Conservation (phyloP, 2,888 invertebrate genomes). For the Brassicogethes aeneus region DNA sequence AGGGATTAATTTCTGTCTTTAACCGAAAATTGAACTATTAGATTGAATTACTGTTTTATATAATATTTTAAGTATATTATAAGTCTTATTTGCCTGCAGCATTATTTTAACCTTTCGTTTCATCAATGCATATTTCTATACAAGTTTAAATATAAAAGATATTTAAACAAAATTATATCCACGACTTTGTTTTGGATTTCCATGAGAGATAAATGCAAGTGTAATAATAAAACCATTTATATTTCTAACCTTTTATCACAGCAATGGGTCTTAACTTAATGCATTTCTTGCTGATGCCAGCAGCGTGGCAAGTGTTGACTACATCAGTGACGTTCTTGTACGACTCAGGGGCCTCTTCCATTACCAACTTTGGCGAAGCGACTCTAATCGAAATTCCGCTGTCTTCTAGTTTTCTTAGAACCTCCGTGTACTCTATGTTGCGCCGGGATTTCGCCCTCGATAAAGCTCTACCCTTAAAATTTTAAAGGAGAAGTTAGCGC, state of each 20-base stretch:
- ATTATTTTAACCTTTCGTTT: too few species aligned
- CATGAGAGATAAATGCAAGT: too few species aligned
- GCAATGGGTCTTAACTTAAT: slow-evolving; percentile 96
- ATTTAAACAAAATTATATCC: too few species aligned
- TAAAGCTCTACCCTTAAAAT: slow-evolving; percentile 80
- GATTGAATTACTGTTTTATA: too few species aligned
- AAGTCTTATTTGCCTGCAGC: too few species aligned
- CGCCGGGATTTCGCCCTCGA: slow-evolving; percentile 96
- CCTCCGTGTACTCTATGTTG: slow-evolving; percentile 88
- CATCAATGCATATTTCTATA: too few species aligned
- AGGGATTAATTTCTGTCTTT: too few species aligned
- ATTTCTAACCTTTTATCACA: slow-evolving; percentile 87
- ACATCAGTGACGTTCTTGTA: slow-evolving; percentile 99
- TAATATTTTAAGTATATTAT: too few species aligned
- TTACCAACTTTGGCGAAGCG: slow-evolving; percentile 97
- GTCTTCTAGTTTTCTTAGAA: slow-evolving; percentile 71
- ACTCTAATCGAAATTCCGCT: slow-evolving; percentile 92
- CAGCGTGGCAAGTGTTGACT: slow-evolving; percentile 95
- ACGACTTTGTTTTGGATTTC: too few species aligned
- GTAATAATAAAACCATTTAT: too few species aligned
- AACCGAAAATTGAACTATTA: too few species aligned
- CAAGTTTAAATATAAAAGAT: too few species aligned
- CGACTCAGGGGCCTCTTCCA: slow-evolving; percentile 99
- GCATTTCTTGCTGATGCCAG: slow-evolving; percentile 94
- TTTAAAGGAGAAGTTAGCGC: slow-evolving; percentile 2